phyloP scores from a whole-genome alignment of 1,140 invertebrate genomes.

The Xylocopa sonorina region DNA sequence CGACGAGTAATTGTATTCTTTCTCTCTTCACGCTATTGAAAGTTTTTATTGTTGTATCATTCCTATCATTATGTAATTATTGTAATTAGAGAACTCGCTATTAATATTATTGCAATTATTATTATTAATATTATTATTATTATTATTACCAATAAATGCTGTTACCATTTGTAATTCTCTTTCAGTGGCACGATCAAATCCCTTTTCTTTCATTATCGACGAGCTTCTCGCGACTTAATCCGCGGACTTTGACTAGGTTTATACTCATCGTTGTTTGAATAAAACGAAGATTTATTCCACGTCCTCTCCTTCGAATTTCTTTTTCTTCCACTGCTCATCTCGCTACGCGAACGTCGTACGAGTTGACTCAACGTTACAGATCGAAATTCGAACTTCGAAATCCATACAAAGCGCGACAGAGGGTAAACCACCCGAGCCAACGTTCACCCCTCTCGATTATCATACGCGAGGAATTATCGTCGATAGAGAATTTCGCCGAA shows the following conservation, averaged over 20 bases:
- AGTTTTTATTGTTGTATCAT: slow-evolving; percentile 80
- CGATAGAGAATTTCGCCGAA: neutral
- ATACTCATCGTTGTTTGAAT: slow-evolving; percentile 36
- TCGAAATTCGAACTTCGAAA: too few relatives aligned
- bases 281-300: slow-evolving; percentile 31
- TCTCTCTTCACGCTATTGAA: slow-evolving; percentile 74
- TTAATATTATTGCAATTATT: slow-evolving; percentile 76
- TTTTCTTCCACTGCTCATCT: neutral
- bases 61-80: slow-evolving; percentile 81
- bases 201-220: neutral
- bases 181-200: slow-evolving; percentile 29
- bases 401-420: too few relatives aligned
- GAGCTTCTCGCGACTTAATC: neutral
- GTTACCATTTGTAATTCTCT: slow-evolving; percentile 80
- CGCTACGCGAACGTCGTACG: too few relatives aligned
- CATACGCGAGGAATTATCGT: too few relatives aligned
- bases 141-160: slow-evolving; percentile 81
- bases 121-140: slow-evolving; percentile 73
- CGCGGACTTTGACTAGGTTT: neutral
- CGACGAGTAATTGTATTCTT: slow-evolving; percentile 70
- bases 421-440: too few relatives aligned
- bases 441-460: too few relatives aligned
- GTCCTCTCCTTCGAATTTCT: neutral
- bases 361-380: too few relatives aligned
- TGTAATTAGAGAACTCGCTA: slow-evolving; percentile 80